Evolutionary conservation across 2,888 invertebrate species (phyloP).

Genomic region (Folsomia manolachei): DNA sequence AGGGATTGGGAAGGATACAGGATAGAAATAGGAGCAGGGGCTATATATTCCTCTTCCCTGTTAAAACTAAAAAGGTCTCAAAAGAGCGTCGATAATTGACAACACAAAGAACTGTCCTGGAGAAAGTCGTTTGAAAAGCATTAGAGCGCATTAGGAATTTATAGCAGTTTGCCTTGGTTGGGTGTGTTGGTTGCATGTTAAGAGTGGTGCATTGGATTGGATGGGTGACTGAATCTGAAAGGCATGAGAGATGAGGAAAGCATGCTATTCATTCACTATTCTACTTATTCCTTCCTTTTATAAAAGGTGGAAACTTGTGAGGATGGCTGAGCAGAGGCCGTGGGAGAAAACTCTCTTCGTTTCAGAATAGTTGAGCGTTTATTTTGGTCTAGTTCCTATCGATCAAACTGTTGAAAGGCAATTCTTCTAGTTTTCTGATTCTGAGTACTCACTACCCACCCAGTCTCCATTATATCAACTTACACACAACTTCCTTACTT

Average conservation of each 20-base stretch:
- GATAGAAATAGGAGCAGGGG: no score
- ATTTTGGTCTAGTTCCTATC: slow-evolving; percentile 34
- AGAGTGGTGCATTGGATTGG: background rate
- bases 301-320: slow-evolving; percentile 8
- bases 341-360: no score
- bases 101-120: background rate
- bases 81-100: background rate
- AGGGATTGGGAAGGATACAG: no score
- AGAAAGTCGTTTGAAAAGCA: background rate
- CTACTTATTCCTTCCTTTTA: no score
- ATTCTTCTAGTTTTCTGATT: slow-evolving; percentile 26
- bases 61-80: no score
- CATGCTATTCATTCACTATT: slow-evolving; percentile 21
- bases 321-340: background rate
- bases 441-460: no score
- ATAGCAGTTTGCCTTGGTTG: background rate
- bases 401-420: slow-evolving; percentile 50
- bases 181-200: background rate
- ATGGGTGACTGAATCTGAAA: slow-evolving; percentile 1
- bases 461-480: no score
- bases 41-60: no score
- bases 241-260: slow-evolving; percentile 12
- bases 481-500: no score
- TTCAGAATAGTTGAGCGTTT: slow-evolving; percentile 17
- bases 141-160: background rate